These are phyloP conservation scores for Trissolcus japonicus DNA, from an alignment of 2,888 invertebrate species.

Conservation along the genomic window DNA sequence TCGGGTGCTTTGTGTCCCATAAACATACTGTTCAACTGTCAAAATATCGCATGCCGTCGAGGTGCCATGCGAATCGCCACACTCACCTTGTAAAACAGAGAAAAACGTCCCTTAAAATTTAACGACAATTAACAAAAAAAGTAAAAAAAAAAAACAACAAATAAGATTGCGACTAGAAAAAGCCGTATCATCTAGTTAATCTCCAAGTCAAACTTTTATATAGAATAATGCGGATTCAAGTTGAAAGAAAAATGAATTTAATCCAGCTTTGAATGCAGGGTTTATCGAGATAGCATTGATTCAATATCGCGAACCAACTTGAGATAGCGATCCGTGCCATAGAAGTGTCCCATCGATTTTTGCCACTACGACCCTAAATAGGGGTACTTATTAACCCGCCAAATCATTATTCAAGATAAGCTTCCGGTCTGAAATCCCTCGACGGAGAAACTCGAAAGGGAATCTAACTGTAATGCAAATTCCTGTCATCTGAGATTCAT, in stretches of 20 bases:
- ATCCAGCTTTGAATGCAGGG: conserved; percentile 14
- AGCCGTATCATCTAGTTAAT: neutral
- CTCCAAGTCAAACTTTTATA: neutral
- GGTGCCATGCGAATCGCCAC: neutral
- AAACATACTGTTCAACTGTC: conserved; percentile 39
- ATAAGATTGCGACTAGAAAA: neutral
- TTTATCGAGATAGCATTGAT: conserved; percentile 36
- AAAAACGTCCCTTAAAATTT: neutral
- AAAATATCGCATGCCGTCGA: conserved; percentile 25
- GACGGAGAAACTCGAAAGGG: too few relatives aligned
- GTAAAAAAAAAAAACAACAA: neutral
- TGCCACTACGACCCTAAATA: neutral
- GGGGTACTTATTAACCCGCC: too few relatives aligned
- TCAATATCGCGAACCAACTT: conserved; percentile 17
- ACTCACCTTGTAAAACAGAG: neutral
- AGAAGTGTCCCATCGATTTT: conserved; percentile 26
- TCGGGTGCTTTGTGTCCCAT: conserved; percentile 8
- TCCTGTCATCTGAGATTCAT: too few relatives aligned
- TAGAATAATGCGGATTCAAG: neutral
- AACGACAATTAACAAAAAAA: neutral
- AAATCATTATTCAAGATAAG: too few relatives aligned
- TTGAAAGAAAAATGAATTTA: conserved; percentile 9
- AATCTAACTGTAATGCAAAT: too few relatives aligned
- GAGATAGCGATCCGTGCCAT: conserved; percentile 32
- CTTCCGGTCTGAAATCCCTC: too few relatives aligned